Conservation (phyloP, 1,140 invertebrate genomes). For the Bombus confusus region DNA sequence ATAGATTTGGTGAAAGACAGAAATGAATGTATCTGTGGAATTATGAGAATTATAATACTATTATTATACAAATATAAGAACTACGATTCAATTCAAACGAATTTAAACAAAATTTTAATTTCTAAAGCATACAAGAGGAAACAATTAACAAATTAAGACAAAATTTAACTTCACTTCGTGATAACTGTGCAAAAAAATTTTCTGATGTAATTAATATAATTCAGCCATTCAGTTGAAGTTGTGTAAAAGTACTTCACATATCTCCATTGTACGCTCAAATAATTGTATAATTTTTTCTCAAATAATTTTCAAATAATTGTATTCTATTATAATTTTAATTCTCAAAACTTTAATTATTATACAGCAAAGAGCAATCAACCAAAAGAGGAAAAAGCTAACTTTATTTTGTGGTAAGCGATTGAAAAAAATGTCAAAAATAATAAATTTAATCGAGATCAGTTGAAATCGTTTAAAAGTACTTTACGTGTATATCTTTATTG, state of each 20-base stretch:
- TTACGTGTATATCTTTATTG: background rate
- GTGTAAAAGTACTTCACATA: background rate
- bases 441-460: background rate
- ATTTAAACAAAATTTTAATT: background rate
- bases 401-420: background rate
- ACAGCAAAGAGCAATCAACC: background rate
- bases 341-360: background rate
- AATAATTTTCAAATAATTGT: too few relatives aligned
- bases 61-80: background rate
- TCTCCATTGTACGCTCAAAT: too few relatives aligned
- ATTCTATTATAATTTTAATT: background rate
- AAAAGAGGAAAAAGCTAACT: background rate
- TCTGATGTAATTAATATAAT: background rate
- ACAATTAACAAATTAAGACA: background rate
- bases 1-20: background rate
- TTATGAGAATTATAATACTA: too few relatives aligned
- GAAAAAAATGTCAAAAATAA: background rate
- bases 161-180: too few relatives aligned
- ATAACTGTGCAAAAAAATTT: too few relatives aligned
- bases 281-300: background rate
- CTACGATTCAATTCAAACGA: background rate
- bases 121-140: background rate
- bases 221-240: background rate
- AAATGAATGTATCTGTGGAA: background rate
- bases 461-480: background rate